Evolutionary conservation across 2,888 invertebrate species (phyloP), one percentile per base, ranked within the genome.

Genomic region (Hypselothyrea guttata): DNA sequence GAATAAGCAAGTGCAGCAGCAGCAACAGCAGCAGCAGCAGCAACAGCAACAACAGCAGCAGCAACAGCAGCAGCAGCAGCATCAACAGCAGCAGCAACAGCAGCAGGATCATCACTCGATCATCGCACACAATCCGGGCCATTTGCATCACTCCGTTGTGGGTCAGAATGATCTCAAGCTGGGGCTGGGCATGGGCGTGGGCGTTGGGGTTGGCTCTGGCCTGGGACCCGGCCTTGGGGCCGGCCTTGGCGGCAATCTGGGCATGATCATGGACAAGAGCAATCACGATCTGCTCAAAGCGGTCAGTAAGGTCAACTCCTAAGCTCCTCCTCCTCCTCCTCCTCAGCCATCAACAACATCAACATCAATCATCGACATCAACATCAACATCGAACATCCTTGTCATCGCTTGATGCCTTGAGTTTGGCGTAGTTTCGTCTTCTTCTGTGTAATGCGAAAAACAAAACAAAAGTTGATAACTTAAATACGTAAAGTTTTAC

Each of bases 1-100:
- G 88, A 94, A 95, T 87, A 94, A 94, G 87, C 93, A 88, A 69
- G 89, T 90, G 79, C 86, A 82, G 69, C 87, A 86, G 63, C 89
- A 88, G 45, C 88, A 88, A 45, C 88, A 88, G 59, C 88, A 89
- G 60, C 89, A 87, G 47, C 88, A 88, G 34, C 87, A 87, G 16
- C 87, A 87, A 8, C 87, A 88, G 5, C 87, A 87, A 15, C 87
- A 87, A 18, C 87, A 87, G 35, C 84, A 83, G 3, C 86, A 86
- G 7, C 86, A 75, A 4, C 85, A 87, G 31, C 88, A 88, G 7
- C 87, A 87, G 30, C 87, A 87, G 45, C 86, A 88, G 54, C 87
- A 89, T 30, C 88, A 88, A 27, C 88, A 88, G 35, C 88, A 88
- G 22, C 87, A 87, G 22, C 87, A 86, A 51, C 81, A 85, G 46